These are phyloP conservation scores for Apis cerana DNA, from an alignment of 1,140 invertebrate species.

Conservation along the genomic window DNA sequence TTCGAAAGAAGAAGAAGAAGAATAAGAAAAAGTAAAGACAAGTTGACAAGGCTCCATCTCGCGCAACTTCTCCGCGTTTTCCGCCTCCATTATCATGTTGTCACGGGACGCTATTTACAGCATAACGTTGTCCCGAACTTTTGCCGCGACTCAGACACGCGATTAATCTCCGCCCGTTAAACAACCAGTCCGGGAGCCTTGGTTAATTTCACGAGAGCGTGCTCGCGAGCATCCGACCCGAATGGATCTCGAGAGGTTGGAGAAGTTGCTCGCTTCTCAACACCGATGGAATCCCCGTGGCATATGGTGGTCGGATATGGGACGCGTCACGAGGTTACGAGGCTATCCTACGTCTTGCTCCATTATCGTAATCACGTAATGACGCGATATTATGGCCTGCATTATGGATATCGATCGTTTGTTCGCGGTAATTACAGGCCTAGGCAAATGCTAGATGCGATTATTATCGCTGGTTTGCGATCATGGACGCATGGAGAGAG, in stretches of 20 bases:
- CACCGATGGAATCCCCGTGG: background rate
- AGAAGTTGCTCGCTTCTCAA: slow-evolving; percentile 29
- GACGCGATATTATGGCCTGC: slow-evolving; percentile 58
- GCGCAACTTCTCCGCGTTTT: background rate
- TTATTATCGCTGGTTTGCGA: slow-evolving; percentile 45
- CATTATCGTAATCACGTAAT: slow-evolving; percentile 65
- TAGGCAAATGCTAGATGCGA: slow-evolving; percentile 38
- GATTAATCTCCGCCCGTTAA: slow-evolving; percentile 17
- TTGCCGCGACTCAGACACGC: background rate
- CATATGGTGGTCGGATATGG: background rate
- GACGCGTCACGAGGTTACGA: slow-evolving; percentile 8
- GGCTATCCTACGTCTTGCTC: slow-evolving; percentile 24
- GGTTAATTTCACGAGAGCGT: slow-evolving; percentile 26
- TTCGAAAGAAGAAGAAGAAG: no score
- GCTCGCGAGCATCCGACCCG: background rate
- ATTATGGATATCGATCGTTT: slow-evolving; percentile 64
- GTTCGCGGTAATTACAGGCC: slow-evolving; percentile 59
- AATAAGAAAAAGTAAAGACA: no score
- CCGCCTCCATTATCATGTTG: slow-evolving; percentile 2
- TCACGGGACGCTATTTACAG: background rate
- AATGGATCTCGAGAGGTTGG: background rate
- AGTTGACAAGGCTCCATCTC: background rate
- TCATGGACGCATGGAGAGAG: background rate
- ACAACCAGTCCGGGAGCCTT: background rate
- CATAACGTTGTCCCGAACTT: background rate